Conservation (phyloP, 2,888 invertebrate genomes). For the Unio pictorum region DNA sequence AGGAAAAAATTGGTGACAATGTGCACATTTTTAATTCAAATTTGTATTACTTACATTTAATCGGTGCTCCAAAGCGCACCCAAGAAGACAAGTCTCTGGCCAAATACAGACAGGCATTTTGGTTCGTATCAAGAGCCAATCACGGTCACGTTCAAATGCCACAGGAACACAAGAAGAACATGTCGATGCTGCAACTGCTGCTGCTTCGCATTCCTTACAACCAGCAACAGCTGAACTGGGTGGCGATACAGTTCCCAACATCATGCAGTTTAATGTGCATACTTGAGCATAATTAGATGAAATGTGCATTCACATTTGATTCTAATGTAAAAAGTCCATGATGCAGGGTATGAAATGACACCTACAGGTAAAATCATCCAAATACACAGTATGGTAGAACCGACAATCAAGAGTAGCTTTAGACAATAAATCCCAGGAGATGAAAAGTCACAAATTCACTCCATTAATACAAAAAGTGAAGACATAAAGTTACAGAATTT, state of each 20-base stretch:
- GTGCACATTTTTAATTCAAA: not conserved
- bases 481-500: too few relatives aligned
- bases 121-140: slow-evolving; percentile 48
- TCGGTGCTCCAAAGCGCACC: slow-evolving; percentile 39
- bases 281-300: not conserved
- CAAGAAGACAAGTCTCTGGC: slow-evolving; percentile 57
- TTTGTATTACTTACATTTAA: slow-evolving; percentile 1
- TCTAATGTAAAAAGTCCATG: too few relatives aligned
- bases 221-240: slow-evolving; percentile 25
- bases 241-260: slow-evolving; percentile 33
- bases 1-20: not conserved
- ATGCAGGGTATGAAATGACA: too few relatives aligned
- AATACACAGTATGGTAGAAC: too few relatives aligned
- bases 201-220: slow-evolving; percentile 38
- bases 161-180: slow-evolving; percentile 31
- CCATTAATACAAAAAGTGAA: too few relatives aligned
- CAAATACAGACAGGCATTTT: slow-evolving; percentile 59
- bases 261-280: slow-evolving; percentile 13
- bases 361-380: too few relatives aligned
- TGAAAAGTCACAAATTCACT: too few relatives aligned
- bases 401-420: too few relatives aligned
- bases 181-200: slow-evolving; percentile 15
- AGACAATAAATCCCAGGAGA: too few relatives aligned
- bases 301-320: too few relatives aligned
- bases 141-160: slow-evolving; percentile 45